Evolutionary conservation across 2,797 vertebrate species (phyloP), one percentile per base, ranked within the genome.

Genomic region (Falco columbarius): DNA sequence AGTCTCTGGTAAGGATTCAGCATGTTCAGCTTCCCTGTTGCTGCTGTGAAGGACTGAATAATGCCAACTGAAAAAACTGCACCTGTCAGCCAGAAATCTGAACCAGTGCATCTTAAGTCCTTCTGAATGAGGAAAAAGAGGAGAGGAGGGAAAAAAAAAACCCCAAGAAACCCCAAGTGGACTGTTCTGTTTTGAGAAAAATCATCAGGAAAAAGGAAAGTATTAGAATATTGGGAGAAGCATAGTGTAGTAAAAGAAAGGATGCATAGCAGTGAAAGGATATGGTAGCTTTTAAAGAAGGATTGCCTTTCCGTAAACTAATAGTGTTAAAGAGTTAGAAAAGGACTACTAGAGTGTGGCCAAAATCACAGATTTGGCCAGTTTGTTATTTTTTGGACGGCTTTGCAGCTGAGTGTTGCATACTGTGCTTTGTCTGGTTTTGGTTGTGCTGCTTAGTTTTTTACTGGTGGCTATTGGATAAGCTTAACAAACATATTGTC

Each of bases 151-250:
- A 7, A 23, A 36, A 27, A 16, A 26, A 34, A 17, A 40, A 40
- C 5, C 10, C 10, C 38, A 38, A 38, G 38, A 38, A 38, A 38
- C 38, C 38, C 38, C 38, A 40, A 12, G 12, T 18, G 22, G 12
- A n/a, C 34, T 46, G n/a, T 46, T 62, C 30, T 77, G 13, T 32
- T 75, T 61, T 23, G n/a, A 74, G 29, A 38, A 46, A 46, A 66
- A 22, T 68, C 26, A 9, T 23, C 22, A 68, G 46, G 66, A 81
- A 38, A 76, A 81, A 42, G 18, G 21, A 47, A 38, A 61, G 32
- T 36, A 27, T 0, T 14, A 44, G 13, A 56, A 34, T 36, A 27
- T 0, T 14, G 49, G 13, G 56, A 14, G 14, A 62, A 38, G 30
- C 10, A 0, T 14, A 66, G 30, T 27, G 12, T 8, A n/a, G 58